A percentile compares a stretch with the other conserved stretches of the same genome.
Conservation (phyloP, 53 echinoderm and acorn worm genomes). For the Holothuria leucospilota region DNA sequence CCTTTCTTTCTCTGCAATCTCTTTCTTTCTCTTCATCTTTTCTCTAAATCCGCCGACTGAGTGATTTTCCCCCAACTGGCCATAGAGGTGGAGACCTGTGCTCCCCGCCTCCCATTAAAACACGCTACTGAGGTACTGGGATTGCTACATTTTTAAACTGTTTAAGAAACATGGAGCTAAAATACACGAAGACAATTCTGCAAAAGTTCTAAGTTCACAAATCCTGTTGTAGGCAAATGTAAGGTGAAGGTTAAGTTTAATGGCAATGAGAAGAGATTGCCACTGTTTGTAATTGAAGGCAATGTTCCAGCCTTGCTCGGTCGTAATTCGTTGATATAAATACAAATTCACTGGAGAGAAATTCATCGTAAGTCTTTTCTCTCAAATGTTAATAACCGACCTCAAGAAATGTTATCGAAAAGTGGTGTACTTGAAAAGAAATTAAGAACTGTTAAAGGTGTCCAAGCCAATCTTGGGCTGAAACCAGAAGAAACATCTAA, state of each 20-base stretch:
- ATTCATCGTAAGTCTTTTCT: too few species aligned
- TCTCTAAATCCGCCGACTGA: too few species aligned
- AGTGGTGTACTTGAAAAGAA: slow-evolving; percentile 16
- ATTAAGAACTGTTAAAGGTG: slow-evolving; percentile 11
- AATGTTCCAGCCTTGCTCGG: slow-evolving; percentile 11
- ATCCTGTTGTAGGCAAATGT: slow-evolving; percentile 12
- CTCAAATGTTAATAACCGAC: too few species aligned
- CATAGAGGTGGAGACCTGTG: too few species aligned
- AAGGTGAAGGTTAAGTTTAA: slow-evolving; percentile 39
- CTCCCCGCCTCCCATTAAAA: too few species aligned
- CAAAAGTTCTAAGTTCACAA: neutral
- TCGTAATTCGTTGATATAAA: slow-evolving; percentile 6
- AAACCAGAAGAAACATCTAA: neutral
- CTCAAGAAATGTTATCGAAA: neutral
- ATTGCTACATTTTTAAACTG: too few species aligned
- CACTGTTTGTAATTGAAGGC: slow-evolving; percentile 1
- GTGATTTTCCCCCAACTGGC: too few species aligned
- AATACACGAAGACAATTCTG: neutral
- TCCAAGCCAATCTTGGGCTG: neutral
- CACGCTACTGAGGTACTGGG: too few species aligned
- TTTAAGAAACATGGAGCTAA: neutral
- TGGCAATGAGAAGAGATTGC: neutral
- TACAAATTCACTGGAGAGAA: slow-evolving; percentile 11
- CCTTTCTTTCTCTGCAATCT: too few species aligned
- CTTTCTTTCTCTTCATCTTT: too few species aligned